phyloP scores from a whole-genome alignment of 2,113 vertebrate species.

The Macquaria australasica region DNA sequence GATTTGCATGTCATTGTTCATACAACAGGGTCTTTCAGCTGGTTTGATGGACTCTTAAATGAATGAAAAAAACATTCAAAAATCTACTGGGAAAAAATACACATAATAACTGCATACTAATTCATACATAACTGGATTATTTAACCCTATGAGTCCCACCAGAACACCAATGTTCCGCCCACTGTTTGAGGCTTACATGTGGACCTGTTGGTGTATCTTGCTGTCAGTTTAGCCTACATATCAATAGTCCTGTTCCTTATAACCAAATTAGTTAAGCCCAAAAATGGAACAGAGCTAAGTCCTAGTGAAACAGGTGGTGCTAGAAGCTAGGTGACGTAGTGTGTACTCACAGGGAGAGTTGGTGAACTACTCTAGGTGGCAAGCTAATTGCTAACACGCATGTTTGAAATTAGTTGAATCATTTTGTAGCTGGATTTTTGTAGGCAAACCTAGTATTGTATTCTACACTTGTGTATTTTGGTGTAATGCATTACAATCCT shows the following conservation, averaged over 20 bases:
- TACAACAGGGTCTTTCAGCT: not conserved
- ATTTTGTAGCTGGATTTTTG: not conserved
- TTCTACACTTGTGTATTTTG: no score
- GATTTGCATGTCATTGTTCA: not conserved
- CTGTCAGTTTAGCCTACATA: not conserved
- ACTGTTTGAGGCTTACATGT: not conserved
- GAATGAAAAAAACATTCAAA: not conserved
- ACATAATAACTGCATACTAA: not conserved
- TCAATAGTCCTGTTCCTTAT: not conserved
- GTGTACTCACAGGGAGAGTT: not conserved
- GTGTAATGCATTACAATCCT: no score
- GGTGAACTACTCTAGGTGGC: not conserved
- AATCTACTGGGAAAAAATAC: not conserved
- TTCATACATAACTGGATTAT: not conserved
- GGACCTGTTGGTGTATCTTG: not conserved
- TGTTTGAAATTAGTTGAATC: not conserved
- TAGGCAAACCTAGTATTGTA: no score
- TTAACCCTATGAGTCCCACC: not conserved
- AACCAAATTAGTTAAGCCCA: not conserved
- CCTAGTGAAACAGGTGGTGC: not conserved
- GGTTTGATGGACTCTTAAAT: not conserved
- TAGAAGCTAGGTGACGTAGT: not conserved
- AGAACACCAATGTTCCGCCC: not conserved
- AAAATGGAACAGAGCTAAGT: not conserved
- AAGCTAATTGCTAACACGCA: not conserved